Evolutionary conservation across 64 coral and sea anemone species (phyloP).

Genomic region (Stichodactyla helianthus): DNA sequence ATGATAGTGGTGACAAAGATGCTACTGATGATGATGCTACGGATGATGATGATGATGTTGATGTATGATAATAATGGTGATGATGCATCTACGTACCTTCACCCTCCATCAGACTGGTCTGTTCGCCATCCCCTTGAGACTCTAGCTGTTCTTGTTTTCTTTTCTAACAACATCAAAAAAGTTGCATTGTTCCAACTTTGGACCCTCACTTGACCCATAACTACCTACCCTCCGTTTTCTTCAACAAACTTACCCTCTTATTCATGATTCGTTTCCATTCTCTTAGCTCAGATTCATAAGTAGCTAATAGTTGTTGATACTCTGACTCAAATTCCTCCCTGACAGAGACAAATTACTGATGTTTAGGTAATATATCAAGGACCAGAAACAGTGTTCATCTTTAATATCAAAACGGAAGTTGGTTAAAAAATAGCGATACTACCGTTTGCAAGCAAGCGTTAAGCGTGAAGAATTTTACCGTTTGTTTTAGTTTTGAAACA

Average conservation of each 20-base stretch:
- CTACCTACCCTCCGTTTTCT: background rate
- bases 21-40: no score
- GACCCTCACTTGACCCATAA: background rate
- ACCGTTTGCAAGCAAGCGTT: no score
- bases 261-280: slow-evolving; percentile 89
- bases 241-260: slow-evolving; percentile 43
- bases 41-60: no score
- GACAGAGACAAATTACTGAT: background rate
- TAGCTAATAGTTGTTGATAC: slow-evolving; percentile 34
- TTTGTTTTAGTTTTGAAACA: no score
- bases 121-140: background rate
- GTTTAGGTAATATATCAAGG: no score
- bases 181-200: background rate
- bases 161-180: background rate
- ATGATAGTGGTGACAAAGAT: no score
- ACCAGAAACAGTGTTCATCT: no score
- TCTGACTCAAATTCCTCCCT: slow-evolving; percentile 78
- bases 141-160: background rate
- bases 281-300: slow-evolving; percentile 66
- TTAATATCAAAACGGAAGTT: no score
- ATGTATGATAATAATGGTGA: no score
- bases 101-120: slow-evolving; percentile 4
- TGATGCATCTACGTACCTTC: background rate
- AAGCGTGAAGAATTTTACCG: no score
- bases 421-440: no score